Percentiles rank a stretch among this genome's conserved stretches.
Evolutionary conservation across 2,113 vertebrate genomes (phyloP).

Genomic region (Synodontis membranacea): DNA sequence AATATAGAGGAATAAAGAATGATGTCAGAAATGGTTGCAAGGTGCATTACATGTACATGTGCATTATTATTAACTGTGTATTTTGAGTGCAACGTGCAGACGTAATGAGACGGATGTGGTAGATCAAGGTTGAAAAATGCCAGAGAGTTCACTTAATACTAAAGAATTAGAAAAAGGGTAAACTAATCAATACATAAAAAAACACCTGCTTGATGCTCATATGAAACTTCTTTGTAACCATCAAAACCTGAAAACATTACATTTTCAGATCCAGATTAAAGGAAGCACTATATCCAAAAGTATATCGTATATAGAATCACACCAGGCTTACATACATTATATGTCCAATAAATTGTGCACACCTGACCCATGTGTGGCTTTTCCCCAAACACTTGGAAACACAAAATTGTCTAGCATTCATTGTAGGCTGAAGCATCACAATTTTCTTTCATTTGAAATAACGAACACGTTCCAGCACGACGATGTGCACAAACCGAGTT

Average conservation of each 20-base stretch:
- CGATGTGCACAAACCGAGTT: neutral
- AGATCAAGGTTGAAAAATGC: neutral
- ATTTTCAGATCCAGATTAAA: neutral
- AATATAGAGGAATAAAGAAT: no score
- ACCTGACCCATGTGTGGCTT: neutral
- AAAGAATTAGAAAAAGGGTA: neutral
- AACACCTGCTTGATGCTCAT: neutral
- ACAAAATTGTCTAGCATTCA: neutral
- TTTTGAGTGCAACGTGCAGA: no score
- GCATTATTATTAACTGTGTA: no score
- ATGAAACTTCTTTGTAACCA: neutral
- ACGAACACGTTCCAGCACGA: neutral
- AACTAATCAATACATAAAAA: neutral
- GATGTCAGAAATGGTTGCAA: no score
- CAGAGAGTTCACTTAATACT: neutral
- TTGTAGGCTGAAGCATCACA: neutral
- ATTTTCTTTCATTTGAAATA: neutral
- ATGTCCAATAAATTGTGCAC: neutral
- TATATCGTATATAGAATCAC: neutral
- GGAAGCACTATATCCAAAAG: neutral
- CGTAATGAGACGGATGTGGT: neutral
- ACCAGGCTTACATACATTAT: neutral
- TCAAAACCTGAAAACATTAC: neutral
- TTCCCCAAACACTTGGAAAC: neutral
- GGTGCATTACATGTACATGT: no score